Base-by-base conservation (phyloP, 1,140 invertebrate genomes). In the Xylocopa sonorina region DNA sequence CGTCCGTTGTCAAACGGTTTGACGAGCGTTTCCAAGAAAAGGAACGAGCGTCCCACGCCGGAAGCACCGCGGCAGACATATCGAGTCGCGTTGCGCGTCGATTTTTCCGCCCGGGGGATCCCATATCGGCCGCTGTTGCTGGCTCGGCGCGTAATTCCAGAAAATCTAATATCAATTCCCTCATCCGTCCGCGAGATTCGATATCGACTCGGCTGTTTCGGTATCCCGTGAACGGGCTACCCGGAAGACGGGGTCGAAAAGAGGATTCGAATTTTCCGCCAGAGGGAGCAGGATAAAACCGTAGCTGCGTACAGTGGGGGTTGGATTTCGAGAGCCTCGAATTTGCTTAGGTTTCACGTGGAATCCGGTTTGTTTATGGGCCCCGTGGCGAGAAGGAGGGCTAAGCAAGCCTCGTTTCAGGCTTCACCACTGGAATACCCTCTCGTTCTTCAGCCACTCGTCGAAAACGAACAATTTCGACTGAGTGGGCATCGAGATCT, bases 101-200 rank as follows among this genome's bases (percentile, higher is more conserved):
- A 67, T 66, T 66, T 32, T 32, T 32, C 27, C 43, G 9, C 12
- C 3, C 43, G n/a, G 34, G 6, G 21, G 29, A 68, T 53, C 51
- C 51, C 48, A 51, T 68, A 68, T 51, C 64, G 12, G 32, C 0
- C 18, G 18, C 48, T 10, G 18, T 3, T 4, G 16, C 46, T 3
- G 21, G 18, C 14, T 18, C 60, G 29, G 10, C 64, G 12, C 64
- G 48, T 67, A 71, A 57, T 29, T 43, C 38, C 27, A 29, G 51
- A 18, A 57, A 71, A 71, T 71, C 24, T 57, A 53, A 57, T 71
- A 71, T 43, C 68, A 57, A 71, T 71, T 71, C 38, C 21, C 21
- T 29, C 21, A 7, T 34, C 10, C 46, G 27, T 67, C 12, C 46
- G 9, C 43, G 63, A 48, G 46, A 32, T 48, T 38, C 53, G 21